Conservation (phyloP, 2,797 vertebrate species). For the Melanotaenia maccullochi region DNA sequence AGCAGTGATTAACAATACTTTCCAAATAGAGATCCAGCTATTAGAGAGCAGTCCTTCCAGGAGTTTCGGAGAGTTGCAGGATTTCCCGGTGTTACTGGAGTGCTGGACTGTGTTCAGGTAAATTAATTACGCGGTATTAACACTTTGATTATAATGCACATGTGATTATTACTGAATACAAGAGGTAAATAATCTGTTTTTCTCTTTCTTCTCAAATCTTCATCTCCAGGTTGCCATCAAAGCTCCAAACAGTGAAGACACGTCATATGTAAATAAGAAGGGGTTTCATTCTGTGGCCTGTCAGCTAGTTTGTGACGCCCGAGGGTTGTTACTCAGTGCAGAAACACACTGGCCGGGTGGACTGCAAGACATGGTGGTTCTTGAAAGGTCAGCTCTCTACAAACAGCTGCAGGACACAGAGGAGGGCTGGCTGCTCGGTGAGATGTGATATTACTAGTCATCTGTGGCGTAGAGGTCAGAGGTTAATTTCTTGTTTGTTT, state of each 20-base stretch:
- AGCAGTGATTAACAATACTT: neutral
- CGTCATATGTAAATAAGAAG: constrained; percentile 92
- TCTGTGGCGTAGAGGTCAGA: neutral
- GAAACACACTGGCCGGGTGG: constrained; percentile 94
- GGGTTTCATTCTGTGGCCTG: constrained; percentile 96
- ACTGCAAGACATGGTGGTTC: constrained; percentile 83
- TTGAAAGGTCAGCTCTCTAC: constrained; percentile 86
- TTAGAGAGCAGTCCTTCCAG: constrained; percentile 86
- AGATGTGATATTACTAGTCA: constrained; percentile 1
- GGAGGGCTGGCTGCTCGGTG: constrained; percentile 94
- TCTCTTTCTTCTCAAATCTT: neutral
- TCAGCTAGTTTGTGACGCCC: constrained; percentile 90
- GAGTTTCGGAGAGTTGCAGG: constrained; percentile 92
- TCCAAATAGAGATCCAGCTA: constrained; percentile 78
- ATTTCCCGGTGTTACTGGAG: constrained; percentile 91
- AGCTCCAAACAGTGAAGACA: constrained; percentile 94
- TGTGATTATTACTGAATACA: neutral
- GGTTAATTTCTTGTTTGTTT: constrained; percentile 3
- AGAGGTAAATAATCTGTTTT: neutral
- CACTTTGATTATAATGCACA: neutral
- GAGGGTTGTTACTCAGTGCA: constrained; percentile 89
- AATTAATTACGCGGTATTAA: neutral
- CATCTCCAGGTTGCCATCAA: constrained; percentile 89
- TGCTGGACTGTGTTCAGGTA: constrained; percentile 90
- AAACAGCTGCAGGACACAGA: constrained; percentile 83